Percentiles rank a stretch among this genome's conserved stretches.
phyloP scores from a whole-genome alignment of 2,888 invertebrate species.

The Acrobasis suavella region DNA sequence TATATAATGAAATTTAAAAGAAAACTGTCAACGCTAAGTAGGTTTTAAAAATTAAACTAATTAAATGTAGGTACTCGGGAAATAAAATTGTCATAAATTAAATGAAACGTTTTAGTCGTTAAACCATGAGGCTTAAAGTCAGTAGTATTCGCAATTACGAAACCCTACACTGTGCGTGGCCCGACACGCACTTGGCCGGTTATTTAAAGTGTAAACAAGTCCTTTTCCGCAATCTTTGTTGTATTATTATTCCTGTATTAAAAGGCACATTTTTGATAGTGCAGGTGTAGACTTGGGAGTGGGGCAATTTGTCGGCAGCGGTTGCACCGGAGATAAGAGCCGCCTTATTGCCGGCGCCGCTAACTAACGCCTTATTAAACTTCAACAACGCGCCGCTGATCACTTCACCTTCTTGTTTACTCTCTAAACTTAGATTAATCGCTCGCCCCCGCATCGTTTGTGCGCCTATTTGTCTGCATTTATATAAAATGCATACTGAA shows the following conservation, averaged over 20 bases:
- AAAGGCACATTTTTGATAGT: background rate
- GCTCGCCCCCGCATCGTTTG: conserved; percentile 60
- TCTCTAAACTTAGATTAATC: conserved; percentile 80
- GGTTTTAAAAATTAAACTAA: too few relatives aligned
- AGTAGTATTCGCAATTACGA: too few relatives aligned
- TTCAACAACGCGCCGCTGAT: conserved; percentile 79
- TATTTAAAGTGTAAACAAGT: too few relatives aligned
- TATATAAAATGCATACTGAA: conserved; percentile 3
- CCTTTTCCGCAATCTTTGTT: too few relatives aligned
- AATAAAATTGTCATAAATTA: too few relatives aligned
- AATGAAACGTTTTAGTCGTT: too few relatives aligned
- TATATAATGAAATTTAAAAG: too few relatives aligned
- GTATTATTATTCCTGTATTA: background rate
- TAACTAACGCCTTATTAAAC: conserved; percentile 82
- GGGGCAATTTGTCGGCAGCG: conserved; percentile 57
- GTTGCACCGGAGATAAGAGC: conserved; percentile 74
- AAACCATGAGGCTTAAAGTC: too few relatives aligned
- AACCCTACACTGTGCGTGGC: too few relatives aligned
- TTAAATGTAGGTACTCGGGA: too few relatives aligned
- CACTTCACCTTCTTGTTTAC: conserved; percentile 80
- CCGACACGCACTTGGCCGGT: too few relatives aligned
- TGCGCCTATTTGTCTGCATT: conserved; percentile 19
- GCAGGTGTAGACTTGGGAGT: conserved; percentile 18
- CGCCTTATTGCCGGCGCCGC: conserved; percentile 72
- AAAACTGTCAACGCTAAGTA: too few relatives aligned